Percentiles rank a stretch among this genome's conserved stretches.
Conservation (phyloP, 2,888 invertebrate genomes). For the Abrostola tripartita region DNA sequence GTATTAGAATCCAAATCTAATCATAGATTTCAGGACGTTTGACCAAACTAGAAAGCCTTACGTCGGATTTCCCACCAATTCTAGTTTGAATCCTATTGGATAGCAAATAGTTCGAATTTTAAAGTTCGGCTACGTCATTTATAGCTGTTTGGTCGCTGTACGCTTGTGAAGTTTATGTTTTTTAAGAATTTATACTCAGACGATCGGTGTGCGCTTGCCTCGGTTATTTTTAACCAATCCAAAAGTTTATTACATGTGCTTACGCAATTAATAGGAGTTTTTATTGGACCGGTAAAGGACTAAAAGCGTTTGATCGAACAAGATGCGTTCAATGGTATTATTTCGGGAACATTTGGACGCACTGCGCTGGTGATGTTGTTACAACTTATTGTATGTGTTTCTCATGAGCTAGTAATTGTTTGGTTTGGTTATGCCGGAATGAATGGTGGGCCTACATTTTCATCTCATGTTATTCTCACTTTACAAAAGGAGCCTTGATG, state of each 20-base stretch:
- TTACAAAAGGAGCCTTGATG: conserved; percentile 6
- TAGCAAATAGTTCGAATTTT: conserved; percentile 63
- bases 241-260: conserved; percentile 86
- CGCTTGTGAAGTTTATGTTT: conserved; percentile 82
- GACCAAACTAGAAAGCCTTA: conserved; percentile 73
- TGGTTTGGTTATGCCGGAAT: conserved; percentile 22
- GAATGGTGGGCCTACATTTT: conserved; percentile 11
- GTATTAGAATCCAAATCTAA: conserved; percentile 83
- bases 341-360: conserved; percentile 61
- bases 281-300: conserved; percentile 86
- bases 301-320: conserved; percentile 78
- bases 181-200: conserved; percentile 85
- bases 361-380: conserved; percentile 40
- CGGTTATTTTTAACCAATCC: conserved; percentile 86
- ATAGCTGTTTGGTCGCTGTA: conserved; percentile 60
- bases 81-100: conserved; percentile 79
- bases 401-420: conserved; percentile 50
- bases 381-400: conserved; percentile 41
- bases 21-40: conserved; percentile 73
- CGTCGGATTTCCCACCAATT: conserved; percentile 71
- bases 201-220: conserved; percentile 72
- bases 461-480: conserved; percentile 19
- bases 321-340: conserved; percentile 63
- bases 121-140: conserved; percentile 51
- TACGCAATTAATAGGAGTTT: conserved; percentile 87